phyloP scores from a whole-genome alignment of 1,140 invertebrate species.

The Lepidurus apus region DNA sequence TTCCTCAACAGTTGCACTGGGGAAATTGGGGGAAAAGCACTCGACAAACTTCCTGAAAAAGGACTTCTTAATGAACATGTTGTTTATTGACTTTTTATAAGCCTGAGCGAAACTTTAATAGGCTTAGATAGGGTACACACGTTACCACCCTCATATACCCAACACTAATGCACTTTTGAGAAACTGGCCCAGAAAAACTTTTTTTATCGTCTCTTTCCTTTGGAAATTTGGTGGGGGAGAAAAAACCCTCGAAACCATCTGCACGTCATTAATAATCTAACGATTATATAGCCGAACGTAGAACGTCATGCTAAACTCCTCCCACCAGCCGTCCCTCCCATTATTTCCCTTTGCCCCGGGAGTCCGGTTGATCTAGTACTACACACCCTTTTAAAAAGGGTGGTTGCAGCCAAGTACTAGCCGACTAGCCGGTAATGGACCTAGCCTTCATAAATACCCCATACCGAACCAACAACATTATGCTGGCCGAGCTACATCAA shows the following conservation, averaged over 20 bases:
- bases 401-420: background rate
- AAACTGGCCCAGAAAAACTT: background rate
- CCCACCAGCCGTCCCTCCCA: background rate
- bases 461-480: background rate
- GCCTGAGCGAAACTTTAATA: background rate
- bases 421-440: background rate
- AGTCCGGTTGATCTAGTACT: background rate
- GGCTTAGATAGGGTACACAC: background rate
- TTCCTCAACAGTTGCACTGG: too few relatives aligned
- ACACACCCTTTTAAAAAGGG: background rate
- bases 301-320: too few relatives aligned
- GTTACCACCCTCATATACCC: background rate
- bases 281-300: background rate
- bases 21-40: too few relatives aligned
- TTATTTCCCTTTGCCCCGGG: background rate
- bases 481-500: background rate
- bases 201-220: too few relatives aligned
- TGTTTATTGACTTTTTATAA: too few relatives aligned
- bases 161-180: background rate
- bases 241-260: background rate
- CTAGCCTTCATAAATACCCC: background rate
- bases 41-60: too few relatives aligned
- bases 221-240: background rate
- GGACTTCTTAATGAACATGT: too few relatives aligned
- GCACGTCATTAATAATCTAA: conserved; percentile 11